A percentile compares a stretch with the other conserved stretches of the same genome.
Evolutionary conservation across 2,113 vertebrate species (phyloP).

Genomic region (Rhea americana): DNA sequence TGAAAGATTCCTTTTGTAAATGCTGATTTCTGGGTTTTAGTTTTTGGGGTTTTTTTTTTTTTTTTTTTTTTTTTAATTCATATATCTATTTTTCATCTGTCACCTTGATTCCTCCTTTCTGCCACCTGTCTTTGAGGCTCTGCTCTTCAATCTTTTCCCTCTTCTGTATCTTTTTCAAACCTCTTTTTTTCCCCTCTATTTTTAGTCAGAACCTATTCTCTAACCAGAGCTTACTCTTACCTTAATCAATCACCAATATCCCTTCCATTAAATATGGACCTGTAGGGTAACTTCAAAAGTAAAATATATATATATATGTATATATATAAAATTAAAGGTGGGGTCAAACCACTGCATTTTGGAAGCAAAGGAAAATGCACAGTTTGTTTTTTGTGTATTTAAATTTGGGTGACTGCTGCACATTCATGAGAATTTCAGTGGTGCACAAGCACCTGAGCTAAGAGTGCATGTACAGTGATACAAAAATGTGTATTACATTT

Average conservation of each 20-base stretch:
- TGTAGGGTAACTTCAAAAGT: not conserved
- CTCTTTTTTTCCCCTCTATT: not conserved
- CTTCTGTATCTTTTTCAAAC: not conserved
- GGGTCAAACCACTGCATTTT: not conserved
- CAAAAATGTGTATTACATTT: not conserved
- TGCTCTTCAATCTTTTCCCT: not conserved
- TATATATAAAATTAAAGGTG: not conserved
- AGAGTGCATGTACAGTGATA: not conserved
- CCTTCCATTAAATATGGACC: not conserved
- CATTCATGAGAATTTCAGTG: not conserved
- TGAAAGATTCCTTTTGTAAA: not conserved
- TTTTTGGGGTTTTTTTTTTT: no score
- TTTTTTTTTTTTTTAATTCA: not conserved
- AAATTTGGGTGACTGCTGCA: not conserved
- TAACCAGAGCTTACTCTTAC: not conserved
- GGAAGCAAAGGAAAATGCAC: not conserved
- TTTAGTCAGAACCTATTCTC: not conserved
- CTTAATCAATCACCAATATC: not conserved
- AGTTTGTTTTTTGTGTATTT: not conserved
- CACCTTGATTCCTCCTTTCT: constrained; percentile 22
- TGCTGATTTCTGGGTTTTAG: not conserved
- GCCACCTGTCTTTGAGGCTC: not conserved
- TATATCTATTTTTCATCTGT: not conserved
- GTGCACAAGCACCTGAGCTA: not conserved
- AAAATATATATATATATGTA: not conserved